Conservation (phyloP, 2,113 vertebrate species). For the Peromyscus polionotus region DNA sequence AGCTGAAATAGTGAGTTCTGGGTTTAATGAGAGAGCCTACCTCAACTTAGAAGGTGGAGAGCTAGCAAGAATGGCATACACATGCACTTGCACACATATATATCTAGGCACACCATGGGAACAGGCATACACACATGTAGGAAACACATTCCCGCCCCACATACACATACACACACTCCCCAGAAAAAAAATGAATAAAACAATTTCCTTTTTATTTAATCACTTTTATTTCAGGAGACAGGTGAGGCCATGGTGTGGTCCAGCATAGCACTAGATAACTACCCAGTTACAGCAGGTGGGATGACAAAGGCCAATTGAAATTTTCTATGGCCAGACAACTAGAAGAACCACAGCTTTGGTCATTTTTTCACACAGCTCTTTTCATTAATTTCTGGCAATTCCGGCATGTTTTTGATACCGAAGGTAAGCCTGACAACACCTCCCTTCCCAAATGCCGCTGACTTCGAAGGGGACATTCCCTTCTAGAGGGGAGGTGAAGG, state of each 20-base stretch:
- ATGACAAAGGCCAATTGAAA: background rate
- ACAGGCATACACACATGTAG: background rate
- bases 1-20: background rate
- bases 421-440: background rate
- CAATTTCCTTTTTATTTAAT: background rate
- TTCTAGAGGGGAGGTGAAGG: background rate
- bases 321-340: background rate
- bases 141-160: background rate
- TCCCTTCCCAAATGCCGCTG: background rate
- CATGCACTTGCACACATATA: background rate
- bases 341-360: background rate
- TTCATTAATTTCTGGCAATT: background rate
- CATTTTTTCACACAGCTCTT: background rate
- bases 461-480: slow-evolving; percentile 42
- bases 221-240: background rate
- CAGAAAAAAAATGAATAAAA: background rate
- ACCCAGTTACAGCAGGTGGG: fast-evolving
- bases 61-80: background rate
- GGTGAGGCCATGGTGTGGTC: background rate
- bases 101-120: background rate
- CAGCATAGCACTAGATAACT: background rate
- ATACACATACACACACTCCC: too few species aligned
- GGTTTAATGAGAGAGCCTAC: background rate
- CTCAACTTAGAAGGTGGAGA: background rate
- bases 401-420: background rate